Percentiles rank a stretch among this genome's conserved stretches.
phyloP scores from a whole-genome alignment of 2,797 vertebrate species.

The Argyrosomus regius region DNA sequence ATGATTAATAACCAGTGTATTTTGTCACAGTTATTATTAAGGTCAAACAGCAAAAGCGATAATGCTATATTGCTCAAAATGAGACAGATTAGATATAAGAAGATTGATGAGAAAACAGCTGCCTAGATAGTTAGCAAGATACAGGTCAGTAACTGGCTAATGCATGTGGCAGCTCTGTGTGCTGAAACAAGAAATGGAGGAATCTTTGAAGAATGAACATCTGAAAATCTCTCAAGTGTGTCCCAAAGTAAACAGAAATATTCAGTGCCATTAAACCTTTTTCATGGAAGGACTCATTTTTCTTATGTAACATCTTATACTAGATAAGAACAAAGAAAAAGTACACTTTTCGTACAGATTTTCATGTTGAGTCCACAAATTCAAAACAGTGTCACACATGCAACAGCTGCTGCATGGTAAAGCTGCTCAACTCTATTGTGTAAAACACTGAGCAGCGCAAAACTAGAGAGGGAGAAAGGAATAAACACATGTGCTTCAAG shows the following conservation, averaged over 20 bases:
- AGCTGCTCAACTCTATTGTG: not conserved
- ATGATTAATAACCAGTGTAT: constrained; percentile 1
- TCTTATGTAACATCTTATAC: not conserved
- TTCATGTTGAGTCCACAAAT: constrained; percentile 12
- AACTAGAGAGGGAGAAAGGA: not conserved
- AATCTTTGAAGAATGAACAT: constrained; percentile 20
- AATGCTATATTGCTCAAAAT: not conserved
- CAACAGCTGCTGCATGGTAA: not conserved
- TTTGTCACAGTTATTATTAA: not conserved
- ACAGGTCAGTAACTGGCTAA: constrained; percentile 2
- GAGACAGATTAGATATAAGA: constrained; percentile 3
- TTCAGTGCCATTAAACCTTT: constrained; percentile 9
- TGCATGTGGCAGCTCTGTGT: constrained; percentile 11
- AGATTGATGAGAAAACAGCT: not conserved
- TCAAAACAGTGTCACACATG: not conserved
- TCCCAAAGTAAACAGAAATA: not conserved
- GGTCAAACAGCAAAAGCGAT: not conserved
- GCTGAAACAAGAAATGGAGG: not conserved
- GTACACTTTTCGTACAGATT: not conserved
- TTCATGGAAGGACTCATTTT: not conserved
- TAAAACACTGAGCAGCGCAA: constrained; percentile 18
- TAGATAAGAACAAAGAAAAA: not conserved
- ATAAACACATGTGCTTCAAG: constrained; percentile 33
- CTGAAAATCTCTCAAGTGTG: constrained; percentile 5
- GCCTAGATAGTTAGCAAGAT: not conserved